Percentiles rank a stretch among this genome's conserved stretches.
These are phyloP conservation scores for Sarcophaga rosellei DNA, from an alignment of 2,888 invertebrate genomes.

Conservation along the genomic window DNA sequence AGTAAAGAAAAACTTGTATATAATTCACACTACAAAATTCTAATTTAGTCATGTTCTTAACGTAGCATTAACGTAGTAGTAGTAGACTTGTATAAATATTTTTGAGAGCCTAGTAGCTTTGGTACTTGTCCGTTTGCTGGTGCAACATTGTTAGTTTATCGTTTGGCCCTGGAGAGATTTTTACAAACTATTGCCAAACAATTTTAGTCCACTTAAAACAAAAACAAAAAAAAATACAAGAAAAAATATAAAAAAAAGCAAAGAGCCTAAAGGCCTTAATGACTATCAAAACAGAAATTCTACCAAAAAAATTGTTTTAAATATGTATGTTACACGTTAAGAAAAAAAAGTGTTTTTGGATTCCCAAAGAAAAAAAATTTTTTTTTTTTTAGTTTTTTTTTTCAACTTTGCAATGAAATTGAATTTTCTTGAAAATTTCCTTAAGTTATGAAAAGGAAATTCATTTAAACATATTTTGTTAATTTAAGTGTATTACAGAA, in stretches of 20 bases:
- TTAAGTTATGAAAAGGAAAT: neutral
- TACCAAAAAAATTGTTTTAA: too few species aligned
- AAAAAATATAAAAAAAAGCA: neutral
- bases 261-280: slow-evolving; percentile 54
- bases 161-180: slow-evolving; percentile 56
- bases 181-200: slow-evolving; percentile 55
- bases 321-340: too few species aligned
- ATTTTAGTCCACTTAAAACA: slow-evolving; percentile 62
- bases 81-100: neutral
- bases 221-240: neutral
- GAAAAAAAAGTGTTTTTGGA: too few species aligned
- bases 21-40: slow-evolving; percentile 40
- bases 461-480: neutral
- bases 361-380: neutral
- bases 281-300: slow-evolving; percentile 46
- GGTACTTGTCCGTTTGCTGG: slow-evolving; percentile 36
- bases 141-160: slow-evolving; percentile 55
- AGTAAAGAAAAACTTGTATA: neutral
- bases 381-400: slow-evolving; percentile 19
- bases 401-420: neutral
- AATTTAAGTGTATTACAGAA: slow-evolving; percentile 10
- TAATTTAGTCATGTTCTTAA: slow-evolving; percentile 49
- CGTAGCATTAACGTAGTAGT: neutral
- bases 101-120: neutral
- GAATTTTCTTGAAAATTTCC: neutral